Percentiles rank a stretch among this genome's conserved stretches.
These are phyloP conservation scores for Peucedramus taeniatus DNA, from an alignment of 2,113 vertebrate species.

Conservation along the genomic window DNA sequence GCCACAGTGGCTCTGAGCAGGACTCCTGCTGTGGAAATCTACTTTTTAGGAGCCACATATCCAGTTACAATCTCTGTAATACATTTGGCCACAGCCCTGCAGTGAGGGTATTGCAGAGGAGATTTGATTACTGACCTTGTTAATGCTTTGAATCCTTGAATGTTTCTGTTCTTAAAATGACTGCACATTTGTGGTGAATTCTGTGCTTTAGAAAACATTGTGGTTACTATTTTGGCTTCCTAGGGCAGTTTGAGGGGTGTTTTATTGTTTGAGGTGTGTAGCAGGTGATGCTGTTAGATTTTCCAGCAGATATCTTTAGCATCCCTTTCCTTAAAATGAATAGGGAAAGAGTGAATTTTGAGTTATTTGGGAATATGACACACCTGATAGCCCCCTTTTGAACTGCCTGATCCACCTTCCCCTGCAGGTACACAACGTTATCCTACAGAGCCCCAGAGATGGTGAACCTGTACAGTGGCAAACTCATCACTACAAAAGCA, in stretches of 20 bases:
- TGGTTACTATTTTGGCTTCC: not conserved
- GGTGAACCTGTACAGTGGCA: conserved; percentile 95
- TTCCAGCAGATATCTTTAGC: fast-evolving
- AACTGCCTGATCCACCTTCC: not conserved
- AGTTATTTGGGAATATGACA: not conserved
- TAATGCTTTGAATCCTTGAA: not conserved
- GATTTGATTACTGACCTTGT: not conserved
- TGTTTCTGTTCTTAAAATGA: not conserved
- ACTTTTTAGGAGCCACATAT: not conserved
- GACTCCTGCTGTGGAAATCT: not conserved
- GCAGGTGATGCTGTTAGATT: not conserved
- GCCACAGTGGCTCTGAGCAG: not conserved
- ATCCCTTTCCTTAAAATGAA: not conserved
- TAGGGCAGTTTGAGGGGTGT: not conserved
- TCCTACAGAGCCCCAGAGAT: conserved; percentile 98
- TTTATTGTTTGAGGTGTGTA: not conserved
- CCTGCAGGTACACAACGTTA: conserved; percentile 91
- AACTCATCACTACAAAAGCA: conserved; percentile 94
- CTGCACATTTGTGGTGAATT: not conserved
- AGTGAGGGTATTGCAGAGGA: not conserved
- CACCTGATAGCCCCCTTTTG: not conserved
- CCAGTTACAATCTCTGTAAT: not conserved
- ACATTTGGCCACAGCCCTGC: not conserved
- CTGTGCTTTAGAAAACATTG: not conserved
- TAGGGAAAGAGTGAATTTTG: not conserved